phyloP scores from a whole-genome alignment of 2,113 vertebrate species.

The Thamnophis sirtalis region DNA sequence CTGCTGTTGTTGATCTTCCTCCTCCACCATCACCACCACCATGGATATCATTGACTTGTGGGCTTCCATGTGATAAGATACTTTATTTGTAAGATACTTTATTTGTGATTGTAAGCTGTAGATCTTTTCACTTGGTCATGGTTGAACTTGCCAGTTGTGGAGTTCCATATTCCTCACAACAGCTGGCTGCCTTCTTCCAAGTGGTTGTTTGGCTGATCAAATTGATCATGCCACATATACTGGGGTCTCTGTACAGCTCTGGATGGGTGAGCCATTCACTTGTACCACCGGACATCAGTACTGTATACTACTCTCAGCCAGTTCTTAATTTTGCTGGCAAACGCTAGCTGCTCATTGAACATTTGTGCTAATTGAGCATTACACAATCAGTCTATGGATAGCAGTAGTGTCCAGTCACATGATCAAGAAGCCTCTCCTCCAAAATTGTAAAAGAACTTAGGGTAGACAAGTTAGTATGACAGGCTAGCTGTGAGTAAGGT shows the following conservation, averaged over 20 bases:
- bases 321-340: not conserved
- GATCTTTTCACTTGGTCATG: not conserved
- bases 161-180: not conserved
- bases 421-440: not conserved
- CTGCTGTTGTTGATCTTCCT: not conserved
- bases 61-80: not conserved
- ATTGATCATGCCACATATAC: not conserved
- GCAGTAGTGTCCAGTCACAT: not conserved
- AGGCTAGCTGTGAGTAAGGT: not conserved
- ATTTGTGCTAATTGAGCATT: not conserved
- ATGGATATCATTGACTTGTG: not conserved
- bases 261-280: not conserved
- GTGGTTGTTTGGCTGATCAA: not conserved
- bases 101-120: not conserved
- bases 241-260: not conserved
- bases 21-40: too few relatives aligned
- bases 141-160: not conserved
- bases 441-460: not conserved
- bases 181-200: not conserved
- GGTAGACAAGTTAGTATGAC: not conserved
- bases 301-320: not conserved
- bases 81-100: too few relatives aligned
- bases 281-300: not conserved
- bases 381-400: not conserved
- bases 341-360: not conserved